Evolutionary conservation across 2,797 vertebrate species (phyloP), one percentile per base, ranked within the genome.

Genomic region (Chaetodon trifasciatus): DNA sequence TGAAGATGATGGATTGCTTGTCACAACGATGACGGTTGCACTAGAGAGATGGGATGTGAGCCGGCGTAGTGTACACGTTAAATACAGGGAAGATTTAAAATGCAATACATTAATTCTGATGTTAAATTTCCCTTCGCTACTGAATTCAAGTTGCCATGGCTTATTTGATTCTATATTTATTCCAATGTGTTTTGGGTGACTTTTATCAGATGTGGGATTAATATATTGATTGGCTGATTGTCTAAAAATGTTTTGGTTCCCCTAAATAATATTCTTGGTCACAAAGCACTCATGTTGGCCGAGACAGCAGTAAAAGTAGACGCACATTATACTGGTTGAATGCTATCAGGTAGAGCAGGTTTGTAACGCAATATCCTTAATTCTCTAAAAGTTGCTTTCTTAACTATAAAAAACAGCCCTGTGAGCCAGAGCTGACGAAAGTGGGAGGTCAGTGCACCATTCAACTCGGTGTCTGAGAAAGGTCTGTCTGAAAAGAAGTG

Each of bases 1-100:
- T 47, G 53, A 57, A 70, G 1, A 75, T 82, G 77, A 87, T 86
- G 83, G 85, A 86, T 87, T 47, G 69, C 62, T 72, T 86, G 83
- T 79, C 76, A 78, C 62, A 62, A 63, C 60, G 46, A 11, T 53
- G 52, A 78, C 5, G 13, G 55, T 55, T 82, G 46, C 28, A 19
- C 53, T 56, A 57, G 58, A 66, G 53, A 70, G 72, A 73, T 35
- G 50, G 78, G 70, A 70, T 21, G 40, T 23, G 46, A 69, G 24
- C 46, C 65, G 49, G 40, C 58, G 40, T 8, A 55, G 17, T 0
- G 6, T 66, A 39, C 17, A 37, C 56, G 24, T 9, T 56, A 50
- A 32, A 62, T 42, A n/a, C 0, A 24, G 24, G 10, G 4, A 17
- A 6, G 6, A 47, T 15, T 5, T 7, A 0, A 49, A 19, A 35